These are phyloP conservation scores for Bostrychus sinensis DNA, from an alignment of 2,113 vertebrate species.

Conservation along the genomic window DNA sequence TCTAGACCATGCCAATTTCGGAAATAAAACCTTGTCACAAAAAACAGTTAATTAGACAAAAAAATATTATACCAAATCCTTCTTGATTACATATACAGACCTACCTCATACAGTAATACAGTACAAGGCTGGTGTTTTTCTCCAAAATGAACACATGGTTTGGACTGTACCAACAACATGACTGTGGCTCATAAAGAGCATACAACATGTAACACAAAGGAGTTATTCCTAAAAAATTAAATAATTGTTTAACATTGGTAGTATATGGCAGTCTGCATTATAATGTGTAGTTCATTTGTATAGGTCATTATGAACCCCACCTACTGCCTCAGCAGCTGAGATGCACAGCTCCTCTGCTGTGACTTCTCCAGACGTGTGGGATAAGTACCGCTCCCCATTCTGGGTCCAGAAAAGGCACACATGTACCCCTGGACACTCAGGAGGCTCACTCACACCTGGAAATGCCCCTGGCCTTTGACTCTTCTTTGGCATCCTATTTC, in stretches of 20 bases:
- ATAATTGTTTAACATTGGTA: slow-evolving; percentile 14
- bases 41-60: background rate
- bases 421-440: slow-evolving; percentile 68
- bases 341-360: slow-evolving; percentile 87
- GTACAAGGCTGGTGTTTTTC: slow-evolving; percentile 56
- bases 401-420: slow-evolving; percentile 86
- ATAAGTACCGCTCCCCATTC: slow-evolving; percentile 73
- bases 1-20: slow-evolving; percentile 90
- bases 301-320: slow-evolving; percentile 55
- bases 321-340: slow-evolving; percentile 79
- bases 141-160: slow-evolving; percentile 82
- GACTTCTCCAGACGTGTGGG: slow-evolving; percentile 66
- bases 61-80: too few relatives aligned
- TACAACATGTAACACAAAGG: slow-evolving; percentile 89
- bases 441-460: slow-evolving; percentile 38
- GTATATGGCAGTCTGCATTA: too few relatives aligned
- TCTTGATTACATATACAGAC: slow-evolving; percentile 11
- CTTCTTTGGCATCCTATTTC: slow-evolving; percentile 35
- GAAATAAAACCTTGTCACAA: slow-evolving; percentile 87
- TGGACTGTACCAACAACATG: slow-evolving; percentile 87
- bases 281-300: too few relatives aligned
- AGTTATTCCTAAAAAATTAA: slow-evolving; percentile 81
- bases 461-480: slow-evolving; percentile 8
- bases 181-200: slow-evolving; percentile 82
- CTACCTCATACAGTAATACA: slow-evolving; percentile 90